phyloP scores from a whole-genome alignment of 2,888 invertebrate species.

The Latrodectus elegans region DNA sequence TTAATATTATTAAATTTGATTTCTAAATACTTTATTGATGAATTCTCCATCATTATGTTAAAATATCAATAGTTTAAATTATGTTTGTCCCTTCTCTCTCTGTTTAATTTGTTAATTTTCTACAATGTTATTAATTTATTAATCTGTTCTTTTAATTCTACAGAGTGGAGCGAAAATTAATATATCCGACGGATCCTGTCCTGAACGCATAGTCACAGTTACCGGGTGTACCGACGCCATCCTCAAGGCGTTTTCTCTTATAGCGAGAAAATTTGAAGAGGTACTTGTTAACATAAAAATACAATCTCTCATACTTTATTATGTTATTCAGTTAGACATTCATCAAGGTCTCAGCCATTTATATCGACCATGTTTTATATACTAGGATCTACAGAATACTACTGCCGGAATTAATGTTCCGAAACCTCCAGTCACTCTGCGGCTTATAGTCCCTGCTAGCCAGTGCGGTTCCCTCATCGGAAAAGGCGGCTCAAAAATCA shows the following conservation, averaged over 20 bases:
- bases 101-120: too few relatives aligned
- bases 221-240: conserved; percentile 97
- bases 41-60: too few relatives aligned
- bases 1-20: too few relatives aligned
- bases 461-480: conserved; percentile 99
- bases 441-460: conserved; percentile 98
- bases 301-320: not conserved
- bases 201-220: conserved; percentile 98
- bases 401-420: conserved; percentile 71
- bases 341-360: not conserved
- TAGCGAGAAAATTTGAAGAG: conserved; percentile 99
- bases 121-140: too few relatives aligned
- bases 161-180: conserved; percentile 95
- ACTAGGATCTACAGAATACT: conserved; percentile 74
- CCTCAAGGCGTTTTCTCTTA: conserved; percentile 98
- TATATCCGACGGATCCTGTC: conserved; percentile 99
- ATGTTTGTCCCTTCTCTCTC: too few relatives aligned
- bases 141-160: too few relatives aligned
- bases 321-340: too few relatives aligned
- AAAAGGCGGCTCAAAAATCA: conserved; percentile 99
- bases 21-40: too few relatives aligned
- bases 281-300: conserved; percentile 77
- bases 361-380: not conserved
- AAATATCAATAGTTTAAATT: too few relatives aligned
- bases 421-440: conserved; percentile 95